Base-by-base conservation (phyloP, 2,888 invertebrate species). In the Protodeltote pygarga region DNA sequence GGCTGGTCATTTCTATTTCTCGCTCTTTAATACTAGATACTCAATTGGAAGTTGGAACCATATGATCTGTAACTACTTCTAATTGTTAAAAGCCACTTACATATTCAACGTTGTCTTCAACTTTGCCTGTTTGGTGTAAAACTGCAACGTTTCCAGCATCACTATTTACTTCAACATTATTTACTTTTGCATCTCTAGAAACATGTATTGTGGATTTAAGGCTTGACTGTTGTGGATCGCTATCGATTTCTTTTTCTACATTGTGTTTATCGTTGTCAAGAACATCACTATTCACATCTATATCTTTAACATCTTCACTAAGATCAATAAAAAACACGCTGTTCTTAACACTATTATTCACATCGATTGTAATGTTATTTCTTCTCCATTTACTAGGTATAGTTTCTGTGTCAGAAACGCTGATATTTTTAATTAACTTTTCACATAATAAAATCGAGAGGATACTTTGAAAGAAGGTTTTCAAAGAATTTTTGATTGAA, bases 351-450 rank as follows among this genome's bases (percentile, higher is more conserved):
- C 58, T 65, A 10, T 60, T 65, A 58, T 71, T 60, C 3, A 69
- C 62, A 39, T 29, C 19, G 38, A 65, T 57, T 3, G 65, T 55
- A 42, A 58, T 70, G 17, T 42, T 51, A 48, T 32, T 51, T 4
- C 28, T 60, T 44, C 55, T 63, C 76, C 76, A 75, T 42, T 62
- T 44, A 57, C 71, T 69, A 0, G 73, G 61, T 5, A 78, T 51
- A n/a, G 76, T 77, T 14, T 76, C 69, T 6, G 54, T 48, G 23
- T 75, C 62, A 3, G 75, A 71, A 21, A 49, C 41, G 50, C 55
- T 32, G 10, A 15, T 11, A 4, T 15, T 5, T 25, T 32, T 47
- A 11, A 40, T 24, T 4, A 34, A 14, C 2, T 51, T 65, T 0
- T 10, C 6, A 33, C 54, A 68, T 5, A 23, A 1, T 0, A 45